phyloP scores from a whole-genome alignment of 1,140 invertebrate species.

The Drosophila kanapiae region DNA sequence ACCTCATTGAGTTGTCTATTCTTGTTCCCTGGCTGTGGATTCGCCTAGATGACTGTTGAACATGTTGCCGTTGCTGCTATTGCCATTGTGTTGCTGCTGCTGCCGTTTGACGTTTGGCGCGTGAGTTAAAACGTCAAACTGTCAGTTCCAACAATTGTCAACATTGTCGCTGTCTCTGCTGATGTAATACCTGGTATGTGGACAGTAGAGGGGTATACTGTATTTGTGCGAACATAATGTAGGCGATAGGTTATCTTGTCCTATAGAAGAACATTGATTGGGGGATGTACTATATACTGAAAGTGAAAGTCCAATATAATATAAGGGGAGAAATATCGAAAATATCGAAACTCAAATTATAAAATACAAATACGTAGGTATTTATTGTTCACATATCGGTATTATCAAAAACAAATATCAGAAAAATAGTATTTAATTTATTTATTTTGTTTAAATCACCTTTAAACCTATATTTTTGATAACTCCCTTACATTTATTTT shows the following conservation, averaged over 20 bases:
- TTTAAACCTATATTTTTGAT: too few relatives aligned
- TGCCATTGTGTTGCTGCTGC: conserved; percentile 26
- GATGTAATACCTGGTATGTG: conserved; percentile 11
- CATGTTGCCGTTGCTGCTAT: conserved; percentile 18
- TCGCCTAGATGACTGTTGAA: conserved; percentile 35
- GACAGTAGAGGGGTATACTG: background rate
- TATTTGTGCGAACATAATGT: background rate
- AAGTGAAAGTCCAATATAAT: background rate
- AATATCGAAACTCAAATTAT: background rate
- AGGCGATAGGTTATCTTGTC: background rate
- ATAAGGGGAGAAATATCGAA: background rate
- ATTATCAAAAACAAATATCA: too few relatives aligned
- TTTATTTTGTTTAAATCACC: too few relatives aligned
- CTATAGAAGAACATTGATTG: background rate
- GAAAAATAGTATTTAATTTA: too few relatives aligned
- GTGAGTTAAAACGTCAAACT: conserved; percentile 78
- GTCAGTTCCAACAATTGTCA: conserved; percentile 73
- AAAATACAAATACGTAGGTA: too few relatives aligned
- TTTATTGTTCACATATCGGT: too few relatives aligned
- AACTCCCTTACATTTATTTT: too few relatives aligned
- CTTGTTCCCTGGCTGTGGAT: conserved; percentile 25
- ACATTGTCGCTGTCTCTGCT: conserved; percentile 28
- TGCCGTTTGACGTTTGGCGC: conserved; percentile 64
- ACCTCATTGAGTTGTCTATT: conserved; percentile 64
- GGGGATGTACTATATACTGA: background rate